Evolutionary conservation across 2,113 vertebrate species (phyloP).

Genomic region (Peromyscus maniculatus): DNA sequence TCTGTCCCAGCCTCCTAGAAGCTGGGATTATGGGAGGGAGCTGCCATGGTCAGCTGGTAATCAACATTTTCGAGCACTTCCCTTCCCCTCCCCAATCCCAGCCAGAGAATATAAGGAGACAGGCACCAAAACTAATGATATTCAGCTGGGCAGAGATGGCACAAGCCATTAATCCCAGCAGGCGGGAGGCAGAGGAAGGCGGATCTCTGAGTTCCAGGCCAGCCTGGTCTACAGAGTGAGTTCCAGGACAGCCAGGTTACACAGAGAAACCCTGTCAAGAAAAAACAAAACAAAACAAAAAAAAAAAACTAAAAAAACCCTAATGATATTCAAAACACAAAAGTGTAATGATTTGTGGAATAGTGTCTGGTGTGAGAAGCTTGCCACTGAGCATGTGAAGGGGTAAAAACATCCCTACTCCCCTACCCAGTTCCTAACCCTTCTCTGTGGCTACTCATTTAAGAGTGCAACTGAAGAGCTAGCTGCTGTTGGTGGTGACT

Average conservation of each 20-base stretch:
- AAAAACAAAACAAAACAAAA: neutral
- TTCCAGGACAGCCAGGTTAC: neutral
- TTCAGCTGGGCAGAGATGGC: neutral
- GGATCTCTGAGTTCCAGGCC: neutral
- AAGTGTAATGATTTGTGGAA: slow-evolving; percentile 17
- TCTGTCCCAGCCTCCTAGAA: neutral
- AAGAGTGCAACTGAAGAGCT: neutral
- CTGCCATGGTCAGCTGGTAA: neutral
- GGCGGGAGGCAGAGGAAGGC: neutral
- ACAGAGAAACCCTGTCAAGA: neutral
- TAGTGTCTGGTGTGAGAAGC: neutral
- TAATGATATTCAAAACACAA: neutral
- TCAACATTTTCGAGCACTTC: neutral
- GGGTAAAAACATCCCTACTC: neutral
- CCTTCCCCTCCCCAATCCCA: accelerated
- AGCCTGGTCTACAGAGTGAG: neutral
- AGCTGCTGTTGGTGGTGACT: neutral
- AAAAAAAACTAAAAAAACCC: neutral
- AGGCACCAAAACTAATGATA: neutral
- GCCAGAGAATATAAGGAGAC: neutral
- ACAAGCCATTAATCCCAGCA: neutral
- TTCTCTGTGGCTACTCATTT: neutral
- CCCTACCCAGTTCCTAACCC: neutral
- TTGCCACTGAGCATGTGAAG: neutral
- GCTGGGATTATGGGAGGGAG: neutral